Evolutionary conservation across 2,888 invertebrate species (phyloP).

Genomic region (Branchipolynoe longqiensis): DNA sequence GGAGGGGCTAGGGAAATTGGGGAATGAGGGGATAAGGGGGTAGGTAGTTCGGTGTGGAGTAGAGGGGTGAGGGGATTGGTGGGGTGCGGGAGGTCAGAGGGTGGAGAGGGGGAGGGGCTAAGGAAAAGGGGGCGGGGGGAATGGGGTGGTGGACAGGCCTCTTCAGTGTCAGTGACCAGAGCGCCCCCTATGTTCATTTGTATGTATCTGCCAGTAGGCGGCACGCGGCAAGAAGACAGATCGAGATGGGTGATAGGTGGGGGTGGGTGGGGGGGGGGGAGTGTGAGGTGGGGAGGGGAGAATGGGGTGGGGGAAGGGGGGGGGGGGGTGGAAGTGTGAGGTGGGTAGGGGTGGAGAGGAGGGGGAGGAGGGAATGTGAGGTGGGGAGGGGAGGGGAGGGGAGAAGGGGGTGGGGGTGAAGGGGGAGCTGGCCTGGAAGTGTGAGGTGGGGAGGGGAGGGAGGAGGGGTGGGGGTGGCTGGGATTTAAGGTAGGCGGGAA

Average conservation of each 20-base stretch:
- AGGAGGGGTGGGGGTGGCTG: neutral
- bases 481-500: no score
- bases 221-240: neutral
- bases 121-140: neutral
- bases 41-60: neutral
- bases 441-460: neutral
- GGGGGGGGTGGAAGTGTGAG: no score
- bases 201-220: conserved; percentile 10
- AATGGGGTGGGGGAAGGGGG: no score
- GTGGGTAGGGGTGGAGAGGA: neutral
- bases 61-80: neutral
- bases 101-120: neutral
- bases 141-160: neutral
- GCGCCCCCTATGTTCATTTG: conserved; percentile 9
- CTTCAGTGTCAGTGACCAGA: no score
- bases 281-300: no score
- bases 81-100: neutral
- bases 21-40: neutral
- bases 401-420: neutral
- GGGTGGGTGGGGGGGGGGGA: neutral
- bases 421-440: no score
- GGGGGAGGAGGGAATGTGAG: no score
- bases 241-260: neutral
- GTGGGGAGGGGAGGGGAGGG: neutral
- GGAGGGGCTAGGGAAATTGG: neutral